A percentile compares a stretch with the other conserved stretches of the same genome.
phyloP scores from a whole-genome alignment of 2,113 vertebrate genomes.

The Periophthalmodon schlosseri region DNA sequence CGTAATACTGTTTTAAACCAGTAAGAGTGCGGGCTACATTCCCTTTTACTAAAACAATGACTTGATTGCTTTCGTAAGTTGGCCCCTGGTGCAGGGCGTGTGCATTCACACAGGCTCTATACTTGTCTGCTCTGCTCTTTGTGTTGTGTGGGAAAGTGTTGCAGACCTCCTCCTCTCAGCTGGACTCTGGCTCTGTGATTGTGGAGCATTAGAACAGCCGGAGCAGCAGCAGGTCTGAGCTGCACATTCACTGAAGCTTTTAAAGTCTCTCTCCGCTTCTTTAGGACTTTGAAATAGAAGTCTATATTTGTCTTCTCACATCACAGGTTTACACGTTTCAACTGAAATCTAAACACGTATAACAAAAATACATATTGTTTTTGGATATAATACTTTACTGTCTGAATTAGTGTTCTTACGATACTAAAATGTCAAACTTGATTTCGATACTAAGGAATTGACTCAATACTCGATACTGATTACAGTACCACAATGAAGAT shows the following conservation, averaged over 20 bases:
- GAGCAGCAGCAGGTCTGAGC: neutral
- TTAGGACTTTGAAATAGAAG: neutral
- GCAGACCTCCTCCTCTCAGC: neutral
- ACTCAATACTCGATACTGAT: no score
- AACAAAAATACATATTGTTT: no score
- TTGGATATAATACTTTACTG: no score
- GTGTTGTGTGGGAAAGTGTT: neutral
- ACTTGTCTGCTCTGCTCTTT: neutral
- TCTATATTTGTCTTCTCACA: neutral
- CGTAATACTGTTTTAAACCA: no score
- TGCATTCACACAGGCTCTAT: neutral
- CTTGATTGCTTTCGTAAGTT: neutral
- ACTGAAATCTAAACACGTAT: neutral
- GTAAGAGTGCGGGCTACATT: no score
- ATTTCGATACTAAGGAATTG: no score
- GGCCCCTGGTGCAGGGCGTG: neutral
- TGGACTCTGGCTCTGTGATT: conserved; percentile 9
- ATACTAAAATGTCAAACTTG: no score
- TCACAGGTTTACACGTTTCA: neutral
- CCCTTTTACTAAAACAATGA: no score
- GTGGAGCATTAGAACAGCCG: neutral
- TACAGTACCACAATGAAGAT: no score
- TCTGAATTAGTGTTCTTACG: no score
- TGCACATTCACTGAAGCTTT: neutral
- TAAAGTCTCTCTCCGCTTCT: neutral